Evolutionary conservation across 53 echinoderm and acorn worm species (phyloP), one percentile per base, ranked within the genome.

Genomic region (Zoroaster sp.): DNA sequence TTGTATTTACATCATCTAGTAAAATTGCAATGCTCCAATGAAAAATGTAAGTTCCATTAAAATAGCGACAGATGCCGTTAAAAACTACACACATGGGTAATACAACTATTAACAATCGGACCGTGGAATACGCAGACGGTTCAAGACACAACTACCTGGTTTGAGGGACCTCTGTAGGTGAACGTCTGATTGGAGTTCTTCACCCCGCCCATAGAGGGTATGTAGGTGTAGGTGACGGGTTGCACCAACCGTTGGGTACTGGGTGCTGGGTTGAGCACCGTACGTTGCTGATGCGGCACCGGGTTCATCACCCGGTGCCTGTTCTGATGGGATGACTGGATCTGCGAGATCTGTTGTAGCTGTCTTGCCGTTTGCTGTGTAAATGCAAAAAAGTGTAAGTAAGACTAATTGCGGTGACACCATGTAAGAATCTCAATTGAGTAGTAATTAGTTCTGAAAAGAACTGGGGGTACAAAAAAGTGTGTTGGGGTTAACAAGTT

Each of bases 251-350:
- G 72, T 39, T 95, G 95, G 69, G 72, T 13, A 70, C 80, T 93
- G 38, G 95, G 95, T 28, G 95, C 95, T 34, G 95, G 95, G 80
- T 95, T 95, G 85, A 95, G 80, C 47, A 93, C 93, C n/a, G 85
- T 85, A 66, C 95, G 88, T 83, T 94, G 55, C 77, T 45, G 87
- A 73, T 74, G 76, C 41, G 80, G 90, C 72, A 44, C 90, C 46
- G 88, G 88, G 67, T 88, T 90, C 73, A 79, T 94, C 33, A 91
- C 91, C 69, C 77, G 78, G 25, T 85, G 85, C 36, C 87, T 46
- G 72, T 35, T 39, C 23, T 76, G 87, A 44, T 89, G 89, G 51
- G 78, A 44, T 41, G 74, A 75, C 72, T 80, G 88, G 33, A 88
- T 76, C 47, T 83, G 86, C 39, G 87, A 77, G 45, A 47, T 59